Conservation (phyloP, 1,140 invertebrate genomes). For the Sipha flava region DNA sequence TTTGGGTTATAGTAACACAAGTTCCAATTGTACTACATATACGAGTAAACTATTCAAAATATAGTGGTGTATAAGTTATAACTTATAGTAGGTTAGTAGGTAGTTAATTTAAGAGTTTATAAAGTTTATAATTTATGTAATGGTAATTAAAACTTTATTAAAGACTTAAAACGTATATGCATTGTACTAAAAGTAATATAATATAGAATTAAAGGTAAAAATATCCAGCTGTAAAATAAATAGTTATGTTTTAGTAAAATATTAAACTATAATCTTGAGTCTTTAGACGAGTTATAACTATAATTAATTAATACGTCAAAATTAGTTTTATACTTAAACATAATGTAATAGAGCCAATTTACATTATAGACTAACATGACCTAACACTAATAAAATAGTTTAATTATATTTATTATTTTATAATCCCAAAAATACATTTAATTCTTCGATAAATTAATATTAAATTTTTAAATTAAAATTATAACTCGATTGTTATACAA, state of each 20-base stretch:
- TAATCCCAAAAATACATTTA: no score
- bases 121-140: conserved; percentile 5
- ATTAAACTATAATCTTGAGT: not conserved
- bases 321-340: not conserved
- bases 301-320: no score
- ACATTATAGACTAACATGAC: no score
- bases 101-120: conserved; percentile 2
- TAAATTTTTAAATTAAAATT: no score
- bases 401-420: no score
- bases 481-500: no score
- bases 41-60: not conserved
- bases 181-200: not conserved
- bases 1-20: not conserved
- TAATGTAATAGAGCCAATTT: no score
- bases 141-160: conserved; percentile 2
- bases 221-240: no score
- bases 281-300: not conserved
- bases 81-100: not conserved
- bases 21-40: not conserved
- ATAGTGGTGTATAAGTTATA: not conserved
- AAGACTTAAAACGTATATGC: not conserved
- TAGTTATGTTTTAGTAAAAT: not conserved
- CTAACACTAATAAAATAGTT: no score
- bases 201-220: not conserved
- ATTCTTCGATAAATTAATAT: no score